Percentiles rank a stretch among this genome's conserved stretches.
phyloP scores from a whole-genome alignment of 2,797 vertebrate genomes.

The Percopsis omiscomaycus region DNA sequence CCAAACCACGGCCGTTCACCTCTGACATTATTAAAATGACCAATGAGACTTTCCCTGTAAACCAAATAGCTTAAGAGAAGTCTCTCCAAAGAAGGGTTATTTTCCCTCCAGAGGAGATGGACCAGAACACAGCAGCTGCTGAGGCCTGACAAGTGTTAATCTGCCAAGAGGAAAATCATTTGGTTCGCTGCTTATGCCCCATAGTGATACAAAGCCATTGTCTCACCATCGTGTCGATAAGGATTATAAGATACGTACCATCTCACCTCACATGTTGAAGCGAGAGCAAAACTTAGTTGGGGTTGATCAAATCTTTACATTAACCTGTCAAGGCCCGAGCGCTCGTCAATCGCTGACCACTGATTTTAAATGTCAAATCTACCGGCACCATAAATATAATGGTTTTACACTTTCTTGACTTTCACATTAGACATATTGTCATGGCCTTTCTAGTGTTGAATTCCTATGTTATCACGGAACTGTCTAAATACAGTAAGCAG shows the following conservation, averaged over 20 bases:
- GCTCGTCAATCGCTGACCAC: too few relatives aligned
- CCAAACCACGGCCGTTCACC: slow-evolving; percentile 69
- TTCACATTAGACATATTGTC: too few relatives aligned
- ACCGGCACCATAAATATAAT: too few relatives aligned
- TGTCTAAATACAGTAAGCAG: slow-evolving; percentile 20
- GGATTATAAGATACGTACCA: neutral
- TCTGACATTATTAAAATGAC: slow-evolving; percentile 73
- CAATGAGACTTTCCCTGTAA: slow-evolving; percentile 59
- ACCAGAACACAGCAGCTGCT: slow-evolving; percentile 60
- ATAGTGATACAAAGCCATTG: slow-evolving; percentile 56
- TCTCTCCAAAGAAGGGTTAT: slow-evolving; percentile 53
- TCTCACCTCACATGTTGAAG: slow-evolving; percentile 8
- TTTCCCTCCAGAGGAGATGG: slow-evolving; percentile 54
- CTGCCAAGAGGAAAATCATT: slow-evolving; percentile 67
- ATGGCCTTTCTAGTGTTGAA: neutral
- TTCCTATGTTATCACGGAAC: neutral
- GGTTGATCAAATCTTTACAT: slow-evolving; percentile 13
- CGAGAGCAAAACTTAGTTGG: slow-evolving; percentile 24
- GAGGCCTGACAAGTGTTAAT: slow-evolving; percentile 69
- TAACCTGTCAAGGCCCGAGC: neutral
- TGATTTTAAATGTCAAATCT: too few relatives aligned
- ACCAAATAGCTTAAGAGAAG: slow-evolving; percentile 45
- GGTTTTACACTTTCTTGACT: too few relatives aligned
- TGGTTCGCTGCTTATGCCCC: slow-evolving; percentile 60
- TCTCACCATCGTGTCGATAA: slow-evolving; percentile 5